Percentiles rank a stretch among this genome's conserved stretches.
Evolutionary conservation across 2,797 vertebrate genomes (phyloP).

Genomic region (Intellagama lesueurii): DNA sequence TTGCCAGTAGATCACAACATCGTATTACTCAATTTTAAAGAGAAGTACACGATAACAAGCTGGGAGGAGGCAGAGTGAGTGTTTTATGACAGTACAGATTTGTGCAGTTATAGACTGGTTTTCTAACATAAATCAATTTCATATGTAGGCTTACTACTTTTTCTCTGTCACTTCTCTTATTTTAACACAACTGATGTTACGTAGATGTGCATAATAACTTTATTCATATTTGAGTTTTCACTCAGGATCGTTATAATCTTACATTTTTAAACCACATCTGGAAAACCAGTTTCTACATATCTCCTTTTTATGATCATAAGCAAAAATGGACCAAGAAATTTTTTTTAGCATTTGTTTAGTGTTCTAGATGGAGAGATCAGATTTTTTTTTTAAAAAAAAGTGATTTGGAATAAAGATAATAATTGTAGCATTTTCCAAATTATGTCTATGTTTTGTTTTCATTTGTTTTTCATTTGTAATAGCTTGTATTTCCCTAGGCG

Average conservation of each 20-base stretch:
- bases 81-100: background rate
- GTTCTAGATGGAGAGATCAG: background rate
- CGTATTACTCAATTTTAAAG: background rate
- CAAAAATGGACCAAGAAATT: background rate
- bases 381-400: background rate
- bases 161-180: background rate
- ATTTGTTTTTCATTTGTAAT: slow-evolving; percentile 3
- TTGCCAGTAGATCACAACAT: background rate
- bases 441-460: background rate
- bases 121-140: background rate
- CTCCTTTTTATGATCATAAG: background rate
- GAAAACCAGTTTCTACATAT: slow-evolving; percentile 3
- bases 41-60: background rate
- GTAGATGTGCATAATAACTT: background rate
- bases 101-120: background rate
- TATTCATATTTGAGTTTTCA: background rate
- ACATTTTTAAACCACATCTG: slow-evolving; percentile 2
- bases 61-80: background rate
- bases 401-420: background rate
- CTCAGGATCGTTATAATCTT: slow-evolving; percentile 1
- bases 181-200: background rate
- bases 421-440: background rate
- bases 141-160: background rate
- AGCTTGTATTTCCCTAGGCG: background rate
- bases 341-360: background rate